Evolutionary conservation across 2,113 vertebrate species (phyloP).

Genomic region (Acanthisitta chloris): DNA sequence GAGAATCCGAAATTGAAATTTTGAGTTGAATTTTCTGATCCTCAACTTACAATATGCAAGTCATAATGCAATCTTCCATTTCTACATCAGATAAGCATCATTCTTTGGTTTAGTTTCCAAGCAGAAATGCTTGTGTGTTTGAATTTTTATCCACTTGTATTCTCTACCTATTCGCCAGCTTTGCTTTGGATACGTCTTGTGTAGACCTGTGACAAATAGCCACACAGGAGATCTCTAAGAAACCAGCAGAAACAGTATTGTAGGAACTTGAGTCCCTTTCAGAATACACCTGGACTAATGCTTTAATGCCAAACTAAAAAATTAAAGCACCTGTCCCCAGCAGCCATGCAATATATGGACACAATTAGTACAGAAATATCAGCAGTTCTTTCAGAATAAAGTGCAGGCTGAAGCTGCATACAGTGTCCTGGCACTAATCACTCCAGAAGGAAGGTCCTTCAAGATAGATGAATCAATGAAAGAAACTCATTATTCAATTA

Average conservation of each 20-base stretch:
- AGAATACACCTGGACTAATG: background rate
- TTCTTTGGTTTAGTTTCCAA: background rate
- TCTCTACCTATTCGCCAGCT: background rate
- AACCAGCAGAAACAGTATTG: background rate
- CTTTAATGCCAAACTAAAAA: background rate
- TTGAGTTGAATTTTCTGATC: background rate
- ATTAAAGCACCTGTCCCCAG: background rate
- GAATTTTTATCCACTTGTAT: background rate
- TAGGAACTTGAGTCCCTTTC: background rate
- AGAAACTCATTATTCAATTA: background rate
- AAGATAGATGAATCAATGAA: background rate
- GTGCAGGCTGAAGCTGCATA: background rate
- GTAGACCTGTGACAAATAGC: background rate
- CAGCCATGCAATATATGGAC: background rate
- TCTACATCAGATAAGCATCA: background rate
- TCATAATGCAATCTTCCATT: background rate
- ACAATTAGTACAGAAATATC: background rate
- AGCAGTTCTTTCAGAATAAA: background rate
- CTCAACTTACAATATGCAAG: background rate
- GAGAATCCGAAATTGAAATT: background rate
- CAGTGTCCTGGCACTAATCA: background rate
- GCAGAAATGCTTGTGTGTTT: background rate
- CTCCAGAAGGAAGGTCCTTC: background rate
- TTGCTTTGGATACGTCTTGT: rapidly evolving
- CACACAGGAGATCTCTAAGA: background rate